Base-by-base conservation (phyloP, 2,888 invertebrate genomes). In the Apodemia zela region DNA sequence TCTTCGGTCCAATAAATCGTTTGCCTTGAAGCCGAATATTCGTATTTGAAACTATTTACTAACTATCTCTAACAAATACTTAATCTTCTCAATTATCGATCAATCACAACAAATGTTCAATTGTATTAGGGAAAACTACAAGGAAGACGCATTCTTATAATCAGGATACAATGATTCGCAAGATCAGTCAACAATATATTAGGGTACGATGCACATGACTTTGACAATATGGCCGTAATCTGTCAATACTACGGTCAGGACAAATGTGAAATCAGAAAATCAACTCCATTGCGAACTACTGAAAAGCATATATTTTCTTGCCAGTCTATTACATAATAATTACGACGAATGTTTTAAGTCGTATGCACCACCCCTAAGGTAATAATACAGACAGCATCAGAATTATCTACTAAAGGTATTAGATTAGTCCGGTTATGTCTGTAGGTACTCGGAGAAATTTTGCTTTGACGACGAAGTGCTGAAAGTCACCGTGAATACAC, bases 141-240 rank as follows among this genome's bases (percentile, higher is more conserved):
- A 29, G 54, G 54, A 57, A 57, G 54, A 57, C 54, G 54, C 29
- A 25, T 25, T 54, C 25, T 54, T 29, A 29, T 57, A 29, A 57
- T 25, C 29, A 25, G 54, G 6, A 15, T 29, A 29, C 54, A 57
- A 29, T 57, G n/a, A 21, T 57, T 8, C 45, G 45, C 15, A 47
- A 47, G n/a, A 47, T 17, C 45, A 47, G 45, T 47, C 45, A 17
- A n/a, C 38, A 45, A n/a, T 47, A 13, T 42, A 17, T 47, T 47
- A 17, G 17, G 17, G 42, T 47, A 15, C 15, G 4, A 47, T 1
- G 45, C 17, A 47, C 45, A 17, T 2, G n/a, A 45, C 45, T 45
- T 45, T 5, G n/a, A n/a, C n/a, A n/a, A 45, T 45, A 8, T n/a
- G 45, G 45, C n/a, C 45, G n/a, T n/a, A n/a, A 45, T 47, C 45